Evolutionary conservation across 1,140 invertebrate genomes (phyloP).

Genomic region (Formica exsecta): DNA sequence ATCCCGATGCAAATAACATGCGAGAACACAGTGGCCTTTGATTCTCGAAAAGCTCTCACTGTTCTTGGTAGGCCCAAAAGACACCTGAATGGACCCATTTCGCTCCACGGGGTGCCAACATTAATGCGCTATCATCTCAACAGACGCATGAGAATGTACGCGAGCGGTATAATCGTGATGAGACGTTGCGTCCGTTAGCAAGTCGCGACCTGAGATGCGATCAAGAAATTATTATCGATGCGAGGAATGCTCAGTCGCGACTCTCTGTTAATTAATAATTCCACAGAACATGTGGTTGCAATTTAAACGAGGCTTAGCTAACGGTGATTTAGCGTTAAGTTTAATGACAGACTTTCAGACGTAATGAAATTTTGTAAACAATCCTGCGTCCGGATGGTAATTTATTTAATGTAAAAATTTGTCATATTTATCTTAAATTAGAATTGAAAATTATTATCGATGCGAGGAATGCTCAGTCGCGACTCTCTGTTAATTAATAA

Average conservation of each 20-base stretch:
- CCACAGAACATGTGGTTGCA: slow-evolving; percentile 41
- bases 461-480: slow-evolving; percentile 38
- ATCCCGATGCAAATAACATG: slow-evolving; percentile 69
- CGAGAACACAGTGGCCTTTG: slow-evolving; percentile 73
- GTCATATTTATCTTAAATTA: slow-evolving; percentile 20
- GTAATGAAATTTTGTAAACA: slow-evolving; percentile 4
- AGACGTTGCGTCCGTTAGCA: slow-evolving; percentile 70
- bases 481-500: slow-evolving; percentile 55
- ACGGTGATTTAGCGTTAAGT: slow-evolving; percentile 26
- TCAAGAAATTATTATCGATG: slow-evolving; percentile 59
- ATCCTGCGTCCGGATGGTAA: not conserved
- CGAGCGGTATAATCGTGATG: slow-evolving; percentile 65
- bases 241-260: slow-evolving; percentile 36
- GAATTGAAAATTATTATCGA: slow-evolving; percentile 59
- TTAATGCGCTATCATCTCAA: slow-evolving; percentile 75
- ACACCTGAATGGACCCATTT: slow-evolving; percentile 74
- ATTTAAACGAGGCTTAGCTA: slow-evolving; percentile 58
- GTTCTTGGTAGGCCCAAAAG: slow-evolving; percentile 61
- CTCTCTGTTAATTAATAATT: slow-evolving; percentile 57
- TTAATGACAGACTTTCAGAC: not conserved
- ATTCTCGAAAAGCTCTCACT: slow-evolving; percentile 64
- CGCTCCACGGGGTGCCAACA: slow-evolving; percentile 72
- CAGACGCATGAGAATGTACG: slow-evolving; percentile 64
- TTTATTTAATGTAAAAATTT: slow-evolving; percentile 7
- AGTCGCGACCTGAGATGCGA: slow-evolving; percentile 63